Evolutionary conservation across 2,797 vertebrate species (phyloP).

Genomic region (Acrossocheilus wenchowensis): DNA sequence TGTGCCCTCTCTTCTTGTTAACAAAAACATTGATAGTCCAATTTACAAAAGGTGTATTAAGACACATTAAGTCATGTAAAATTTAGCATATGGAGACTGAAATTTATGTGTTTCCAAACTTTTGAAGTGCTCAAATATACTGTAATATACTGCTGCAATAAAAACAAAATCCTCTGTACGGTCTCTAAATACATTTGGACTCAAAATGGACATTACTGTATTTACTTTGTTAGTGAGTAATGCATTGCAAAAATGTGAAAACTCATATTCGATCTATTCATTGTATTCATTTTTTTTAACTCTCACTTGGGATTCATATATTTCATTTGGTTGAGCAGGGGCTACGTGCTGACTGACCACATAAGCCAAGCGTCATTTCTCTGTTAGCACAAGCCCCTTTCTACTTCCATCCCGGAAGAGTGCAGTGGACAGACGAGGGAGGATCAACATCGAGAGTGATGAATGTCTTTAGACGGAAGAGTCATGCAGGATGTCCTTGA

Average conservation of each 20-base stretch:
- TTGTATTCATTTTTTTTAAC: constrained; percentile 14
- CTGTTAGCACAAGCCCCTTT: constrained; percentile 50
- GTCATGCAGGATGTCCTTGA: constrained; percentile 98
- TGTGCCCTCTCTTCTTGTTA: constrained; percentile 36
- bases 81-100: background rate
- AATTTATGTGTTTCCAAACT: background rate
- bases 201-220: background rate
- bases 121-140: background rate
- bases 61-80: background rate
- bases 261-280: background rate
- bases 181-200: background rate
- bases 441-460: constrained; percentile 95
- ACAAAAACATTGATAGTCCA: constrained; percentile 20
- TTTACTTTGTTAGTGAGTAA: background rate
- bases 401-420: constrained; percentile 41
- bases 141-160: background rate
- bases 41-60: constrained; percentile 12
- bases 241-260: no score
- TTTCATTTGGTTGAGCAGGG: constrained; percentile 42
- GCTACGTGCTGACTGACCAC: constrained; percentile 59
- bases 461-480: constrained; percentile 93
- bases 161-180: background rate
- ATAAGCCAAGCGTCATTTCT: constrained; percentile 49
- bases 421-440: constrained; percentile 65
- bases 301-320: constrained; percentile 55